Evolutionary conservation across 1,140 invertebrate species (phyloP), one percentile per base, ranked within the genome.

Genomic region (Mycetomoellerius zeteki): DNA sequence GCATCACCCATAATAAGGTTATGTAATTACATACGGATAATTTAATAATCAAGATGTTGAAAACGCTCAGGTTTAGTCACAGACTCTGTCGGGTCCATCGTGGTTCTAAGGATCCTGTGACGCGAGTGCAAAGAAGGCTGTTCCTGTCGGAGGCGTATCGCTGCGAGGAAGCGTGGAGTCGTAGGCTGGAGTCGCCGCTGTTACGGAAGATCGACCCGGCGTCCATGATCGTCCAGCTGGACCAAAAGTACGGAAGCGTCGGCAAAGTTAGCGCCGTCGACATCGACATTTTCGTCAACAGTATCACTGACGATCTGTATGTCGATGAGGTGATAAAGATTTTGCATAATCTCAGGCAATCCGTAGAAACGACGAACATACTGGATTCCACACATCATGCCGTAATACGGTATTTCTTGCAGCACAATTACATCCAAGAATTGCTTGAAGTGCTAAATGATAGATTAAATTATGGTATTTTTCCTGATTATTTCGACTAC

Each of bases 391-490:
- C 98, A 7, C 96, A 96, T 92, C 97, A 99, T 95, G 98, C 98
- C 30, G 96, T 98, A 50, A 96, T 98, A 56, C 95, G 98, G 88
- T 96, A 96, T 81, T 97, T 97, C 62, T 88, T 98, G 0, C 94
- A 97, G 56, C 95, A 96, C 0, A 94, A 96, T 85, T 88, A 93
- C 43, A 87, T 95, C 1, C 94, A 98, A 16, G 96, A 97, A 43
- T 94, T 99, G 16, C 89, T 98, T 1, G 93, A 96, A 30, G 96
- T 99, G 19, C 94, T 99, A 19, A 96, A 97, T 90, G 97, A 99
- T 93, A 96, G 98, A 69, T 94, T 98, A 14, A 97, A 98, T 92
- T 99, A 98, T 95, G 99, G 99, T 1, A 94, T 99, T 47, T 99
- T 99, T 93, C 96, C 98, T 19, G 98, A 99, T 95, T 94, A 97